Evolutionary conservation across 2,113 vertebrate genomes (phyloP).

Genomic region (Ursus arctos): DNA sequence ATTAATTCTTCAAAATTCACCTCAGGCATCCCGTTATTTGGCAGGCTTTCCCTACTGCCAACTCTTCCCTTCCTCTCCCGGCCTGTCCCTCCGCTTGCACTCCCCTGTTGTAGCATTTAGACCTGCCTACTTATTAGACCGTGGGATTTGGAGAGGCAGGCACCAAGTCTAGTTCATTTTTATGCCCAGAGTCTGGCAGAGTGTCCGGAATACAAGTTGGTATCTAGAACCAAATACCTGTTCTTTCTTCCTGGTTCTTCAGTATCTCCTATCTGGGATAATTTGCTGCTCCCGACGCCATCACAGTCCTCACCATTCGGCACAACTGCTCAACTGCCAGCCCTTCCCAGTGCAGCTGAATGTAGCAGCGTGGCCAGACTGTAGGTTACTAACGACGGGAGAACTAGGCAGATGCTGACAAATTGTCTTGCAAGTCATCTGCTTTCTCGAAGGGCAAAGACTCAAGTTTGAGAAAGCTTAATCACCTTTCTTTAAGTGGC

Average conservation of each 20-base stretch:
- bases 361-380: neutral
- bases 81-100: neutral
- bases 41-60: neutral
- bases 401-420: neutral
- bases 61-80: neutral
- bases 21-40: neutral
- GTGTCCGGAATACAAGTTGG: neutral
- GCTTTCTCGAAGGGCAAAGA: neutral
- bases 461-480: neutral
- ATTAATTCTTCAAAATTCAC: neutral
- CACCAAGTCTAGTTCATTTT: neutral
- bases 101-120: neutral
- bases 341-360: neutral
- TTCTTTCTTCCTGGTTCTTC: neutral
- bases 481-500: neutral
- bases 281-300: neutral
- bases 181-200: neutral
- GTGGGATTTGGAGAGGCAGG: neutral
- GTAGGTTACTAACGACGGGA: neutral
- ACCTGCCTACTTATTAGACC: neutral
- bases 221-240: neutral
- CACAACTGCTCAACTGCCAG: neutral
- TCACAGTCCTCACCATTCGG: neutral
- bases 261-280: neutral
- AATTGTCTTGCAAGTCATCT: neutral